Evolutionary conservation across 2,888 invertebrate genomes (phyloP), one percentile per base, ranked within the genome.

Genomic region (Thecophora atra): DNA sequence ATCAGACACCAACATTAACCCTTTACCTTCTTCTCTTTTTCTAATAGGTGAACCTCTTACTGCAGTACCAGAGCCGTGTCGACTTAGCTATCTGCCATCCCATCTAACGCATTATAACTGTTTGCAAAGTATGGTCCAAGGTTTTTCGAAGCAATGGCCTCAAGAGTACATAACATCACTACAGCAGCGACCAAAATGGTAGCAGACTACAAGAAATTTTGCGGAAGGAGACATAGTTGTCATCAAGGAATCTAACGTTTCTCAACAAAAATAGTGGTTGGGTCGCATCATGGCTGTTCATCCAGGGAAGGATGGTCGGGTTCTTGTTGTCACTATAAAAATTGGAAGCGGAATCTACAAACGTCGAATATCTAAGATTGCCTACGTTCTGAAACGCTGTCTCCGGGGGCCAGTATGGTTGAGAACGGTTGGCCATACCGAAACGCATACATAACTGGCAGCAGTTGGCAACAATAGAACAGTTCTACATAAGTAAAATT

Each of bases 71-170:
- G 71, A 75, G 13, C 73, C 64, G 4, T 13, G n/a, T 24, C 26
- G 13, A 8, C 17, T 28, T 3, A 2, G 1, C 3, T 26, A 11
- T 11, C 51, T 24, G 11, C 13, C 26, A 26, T 66, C 30, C n/a
- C 17, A 58, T 6, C 26, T 72, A 1, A 70, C 60, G 0, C 8
- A 63, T 2, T 11, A 70, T 2, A 54, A 63, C 2, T 72, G 65
- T 54, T 54, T 74, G 3, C 72, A 74, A 47, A 63, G 26, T 37
- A 67, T 72, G 70, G 63, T 52, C 17, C 73, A 75, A 65, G 70
- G 64, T 21, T 77, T 77, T 51, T 77, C 75, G 76, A 73, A 71
- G 17, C 65, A 72, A 24, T 77, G 76, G 75, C 65, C 71, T 1
- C 15, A 1, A 8, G 69, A 71, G 51, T 71, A 73, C 19, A 13